Evolutionary conservation across 2,797 vertebrate species (phyloP), one percentile per base, ranked within the genome.

Genomic region (Sandelia bainsii): DNA sequence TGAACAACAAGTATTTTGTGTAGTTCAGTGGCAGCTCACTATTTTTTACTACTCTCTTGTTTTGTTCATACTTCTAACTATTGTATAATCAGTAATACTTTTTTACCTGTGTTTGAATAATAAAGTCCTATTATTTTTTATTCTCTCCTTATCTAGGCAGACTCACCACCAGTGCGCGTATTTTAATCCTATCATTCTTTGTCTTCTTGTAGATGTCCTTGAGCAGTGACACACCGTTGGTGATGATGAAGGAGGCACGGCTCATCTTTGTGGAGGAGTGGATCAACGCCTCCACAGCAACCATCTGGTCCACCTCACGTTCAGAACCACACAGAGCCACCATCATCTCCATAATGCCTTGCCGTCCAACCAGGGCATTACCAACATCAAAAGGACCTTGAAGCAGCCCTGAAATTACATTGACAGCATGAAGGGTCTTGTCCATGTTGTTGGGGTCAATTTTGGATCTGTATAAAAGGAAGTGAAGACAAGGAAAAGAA

Each of bases 321-420:
- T 99, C 97, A 0, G 98, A 99, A 56, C 94, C 94, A 3, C 97
- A 99, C 67, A 99, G 92, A 0, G 97, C 97, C n/a, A 99, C 97
- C 97, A 99, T 99, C 96, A 99, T 98, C 88, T 99, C 98, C 98
- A 99, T 98, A 69, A 99, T 93, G 0, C 98, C 98, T 80, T 97
- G 96, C 72, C 90, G 91, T 59, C 96, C 96, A 14, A 96, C 93
- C 16, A 99, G 87, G 52, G 94, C 87, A 59, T 99, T 99, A 25
- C 98, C 98, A 2, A 99, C 94, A 8, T 99, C 98, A n/a, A 97
- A 97, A 1, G 98, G 98, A 13, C 98, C 98, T 89, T 99, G 98
- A 77, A 99, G 93, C 73, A 99, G 78, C 1, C 97, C 98, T 10
- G 98, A 99, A 78, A 99, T 95, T 0, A 93, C 91, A 88, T 98